Percentiles rank a stretch among this genome's conserved stretches.
phyloP scores from a whole-genome alignment of 2,113 vertebrate species.

The Pandion haliaetus region DNA sequence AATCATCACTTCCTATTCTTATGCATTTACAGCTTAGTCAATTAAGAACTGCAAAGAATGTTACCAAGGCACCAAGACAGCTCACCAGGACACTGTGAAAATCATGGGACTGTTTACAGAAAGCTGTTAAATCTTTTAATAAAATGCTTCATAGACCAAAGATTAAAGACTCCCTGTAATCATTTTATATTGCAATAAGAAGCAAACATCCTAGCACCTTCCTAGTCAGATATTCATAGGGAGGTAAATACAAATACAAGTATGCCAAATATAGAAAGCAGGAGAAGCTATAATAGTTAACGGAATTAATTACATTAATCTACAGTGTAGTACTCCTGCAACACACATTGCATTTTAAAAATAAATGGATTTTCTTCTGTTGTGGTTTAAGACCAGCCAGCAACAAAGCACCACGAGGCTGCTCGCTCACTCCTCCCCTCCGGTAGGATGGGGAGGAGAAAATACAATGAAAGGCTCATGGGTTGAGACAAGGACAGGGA shows the following conservation, averaged over 20 bases:
- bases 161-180: neutral
- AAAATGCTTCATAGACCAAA: slow-evolving; percentile 3
- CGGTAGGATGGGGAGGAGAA: too few relatives aligned
- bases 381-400: too few relatives aligned
- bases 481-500: too few relatives aligned
- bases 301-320: neutral
- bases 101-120: neutral
- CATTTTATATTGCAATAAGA: neutral
- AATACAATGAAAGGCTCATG: too few relatives aligned
- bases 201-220: neutral
- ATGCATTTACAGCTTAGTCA: neutral
- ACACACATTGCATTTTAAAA: neutral
- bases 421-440: too few relatives aligned
- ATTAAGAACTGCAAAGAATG: neutral
- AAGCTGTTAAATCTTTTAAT: neutral
- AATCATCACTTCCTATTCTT: neutral
- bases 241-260: neutral
- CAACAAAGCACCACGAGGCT: too few relatives aligned
- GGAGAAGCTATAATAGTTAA: neutral
- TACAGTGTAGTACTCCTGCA: neutral
- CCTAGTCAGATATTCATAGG: neutral
- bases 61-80: neutral
- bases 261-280: neutral
- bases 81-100: neutral
- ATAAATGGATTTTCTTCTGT: neutral